Evolutionary conservation across 2,888 invertebrate genomes (phyloP).

Genomic region (Aphidoletes aphidimyza): DNA sequence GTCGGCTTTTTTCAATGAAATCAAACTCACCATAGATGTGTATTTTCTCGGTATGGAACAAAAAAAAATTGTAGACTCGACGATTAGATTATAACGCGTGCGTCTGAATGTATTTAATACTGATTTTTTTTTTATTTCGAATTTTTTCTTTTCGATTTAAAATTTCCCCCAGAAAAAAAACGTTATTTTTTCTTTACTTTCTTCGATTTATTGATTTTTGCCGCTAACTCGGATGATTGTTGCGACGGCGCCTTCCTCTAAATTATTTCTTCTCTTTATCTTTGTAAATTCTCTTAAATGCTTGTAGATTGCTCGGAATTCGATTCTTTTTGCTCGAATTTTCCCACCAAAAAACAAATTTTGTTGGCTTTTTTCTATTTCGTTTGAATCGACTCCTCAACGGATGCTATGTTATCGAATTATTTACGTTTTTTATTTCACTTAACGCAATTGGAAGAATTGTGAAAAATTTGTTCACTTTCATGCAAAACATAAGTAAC

Average conservation of each 20-base stretch:
- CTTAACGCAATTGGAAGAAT: not conserved
- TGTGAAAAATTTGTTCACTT: conserved; percentile 49
- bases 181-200: not conserved
- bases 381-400: not conserved
- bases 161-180: too few relatives aligned
- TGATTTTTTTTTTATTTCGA: not conserved
- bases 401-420: conserved; percentile 26
- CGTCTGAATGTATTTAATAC: conserved; percentile 17
- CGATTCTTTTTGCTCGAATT: not conserved
- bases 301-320: not conserved
- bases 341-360: not conserved
- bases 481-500: conserved; percentile 42
- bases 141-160: not conserved
- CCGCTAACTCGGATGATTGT: too few relatives aligned
- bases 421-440: conserved; percentile 23
- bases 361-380: not conserved
- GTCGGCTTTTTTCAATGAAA: conserved; percentile 48
- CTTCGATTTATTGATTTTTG: not conserved
- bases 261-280: too few relatives aligned
- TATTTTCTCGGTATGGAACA: not conserved
- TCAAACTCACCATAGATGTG: conserved; percentile 18
- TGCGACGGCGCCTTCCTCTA: too few relatives aligned
- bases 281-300: not conserved
- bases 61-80: not conserved
- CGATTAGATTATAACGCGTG: conserved; percentile 46